These are phyloP conservation scores for Dendropsophus ebraccatus DNA, from an alignment of 2,113 vertebrate species.

Conservation along the genomic window DNA sequence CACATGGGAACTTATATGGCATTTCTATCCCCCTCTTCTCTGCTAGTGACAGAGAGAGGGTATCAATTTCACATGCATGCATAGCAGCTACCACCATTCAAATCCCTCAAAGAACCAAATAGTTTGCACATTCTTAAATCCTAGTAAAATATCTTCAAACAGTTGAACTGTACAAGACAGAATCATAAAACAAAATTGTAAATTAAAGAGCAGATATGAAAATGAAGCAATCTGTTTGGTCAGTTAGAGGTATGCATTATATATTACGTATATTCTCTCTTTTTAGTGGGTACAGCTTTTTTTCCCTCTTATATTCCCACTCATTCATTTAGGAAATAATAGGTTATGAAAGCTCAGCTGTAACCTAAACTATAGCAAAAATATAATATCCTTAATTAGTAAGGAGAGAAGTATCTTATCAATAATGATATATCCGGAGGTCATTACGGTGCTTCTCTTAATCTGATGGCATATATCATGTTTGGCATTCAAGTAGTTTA, in stretches of 20 bases:
- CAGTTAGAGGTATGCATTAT: conserved; percentile 32
- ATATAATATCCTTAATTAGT: conserved; percentile 59
- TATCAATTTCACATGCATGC: conserved; percentile 21
- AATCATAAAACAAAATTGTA: conserved; percentile 5
- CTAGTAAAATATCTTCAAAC: neutral
- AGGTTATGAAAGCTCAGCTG: conserved; percentile 45
- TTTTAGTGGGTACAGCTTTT: conserved; percentile 25
- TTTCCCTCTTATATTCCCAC: conserved; percentile 18
- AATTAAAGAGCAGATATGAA: neutral
- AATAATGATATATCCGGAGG: conserved; percentile 55
- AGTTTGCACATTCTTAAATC: neutral
- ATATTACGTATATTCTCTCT: conserved; percentile 26
- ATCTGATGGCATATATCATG: neutral
- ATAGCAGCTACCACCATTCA: conserved; percentile 26
- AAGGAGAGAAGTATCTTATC: conserved; percentile 50
- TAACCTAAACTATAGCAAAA: conserved; percentile 58
- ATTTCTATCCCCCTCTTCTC: neutral
- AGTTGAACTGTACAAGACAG: neutral
- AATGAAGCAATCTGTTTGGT: conserved; percentile 43
- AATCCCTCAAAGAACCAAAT: conserved; percentile 3
- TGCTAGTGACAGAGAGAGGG: neutral
- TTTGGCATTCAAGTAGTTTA: neutral
- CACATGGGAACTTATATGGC: neutral
- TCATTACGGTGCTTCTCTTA: conserved; percentile 27
- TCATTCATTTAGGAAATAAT: conserved; percentile 48